Conservation (phyloP, 2,888 invertebrate genomes). For the Megamerina dolium region DNA sequence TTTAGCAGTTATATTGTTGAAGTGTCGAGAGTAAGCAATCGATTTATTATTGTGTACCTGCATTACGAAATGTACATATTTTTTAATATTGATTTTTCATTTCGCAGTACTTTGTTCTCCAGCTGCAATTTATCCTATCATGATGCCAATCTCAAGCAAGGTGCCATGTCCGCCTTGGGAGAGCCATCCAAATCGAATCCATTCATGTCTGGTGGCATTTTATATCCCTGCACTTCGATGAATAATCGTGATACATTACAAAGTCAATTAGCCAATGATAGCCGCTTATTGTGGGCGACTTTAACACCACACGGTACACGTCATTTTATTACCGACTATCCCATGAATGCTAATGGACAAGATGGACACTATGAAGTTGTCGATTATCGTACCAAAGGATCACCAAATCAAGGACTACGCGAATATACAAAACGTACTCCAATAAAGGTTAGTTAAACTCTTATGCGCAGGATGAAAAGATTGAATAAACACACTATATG, state of each 20-base stretch:
- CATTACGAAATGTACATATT: no score
- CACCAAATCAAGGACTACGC: constrained; percentile 34
- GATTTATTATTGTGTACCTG: no score
- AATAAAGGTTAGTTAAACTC: constrained; percentile 35
- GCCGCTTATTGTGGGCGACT: constrained; percentile 75
- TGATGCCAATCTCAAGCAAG: constrained; percentile 51
- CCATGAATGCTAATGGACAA: constrained; percentile 44
- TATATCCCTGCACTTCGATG: constrained; percentile 54
- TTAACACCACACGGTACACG: constrained; percentile 75
- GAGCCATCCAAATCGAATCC: constrained; percentile 51
- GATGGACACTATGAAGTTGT: constrained; percentile 69
- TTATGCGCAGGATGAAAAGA: neutral
- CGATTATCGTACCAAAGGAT: constrained; percentile 51
- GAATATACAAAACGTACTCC: constrained; percentile 43
- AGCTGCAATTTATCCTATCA: constrained; percentile 46
- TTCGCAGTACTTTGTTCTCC: constrained; percentile 25
- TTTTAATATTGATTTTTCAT: neutral
- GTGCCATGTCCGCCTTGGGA: constrained; percentile 56
- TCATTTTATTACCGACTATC: constrained; percentile 65
- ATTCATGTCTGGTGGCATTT: constrained; percentile 53
- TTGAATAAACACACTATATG: no score
- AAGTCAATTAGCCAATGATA: constrained; percentile 56
- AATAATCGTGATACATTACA: constrained; percentile 51
- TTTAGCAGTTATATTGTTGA: constrained; percentile 69
- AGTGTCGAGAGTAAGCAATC: constrained; percentile 78